Conservation (phyloP, 35 echinoderm and acorn worm genomes). For the Amphiura filiformis region DNA sequence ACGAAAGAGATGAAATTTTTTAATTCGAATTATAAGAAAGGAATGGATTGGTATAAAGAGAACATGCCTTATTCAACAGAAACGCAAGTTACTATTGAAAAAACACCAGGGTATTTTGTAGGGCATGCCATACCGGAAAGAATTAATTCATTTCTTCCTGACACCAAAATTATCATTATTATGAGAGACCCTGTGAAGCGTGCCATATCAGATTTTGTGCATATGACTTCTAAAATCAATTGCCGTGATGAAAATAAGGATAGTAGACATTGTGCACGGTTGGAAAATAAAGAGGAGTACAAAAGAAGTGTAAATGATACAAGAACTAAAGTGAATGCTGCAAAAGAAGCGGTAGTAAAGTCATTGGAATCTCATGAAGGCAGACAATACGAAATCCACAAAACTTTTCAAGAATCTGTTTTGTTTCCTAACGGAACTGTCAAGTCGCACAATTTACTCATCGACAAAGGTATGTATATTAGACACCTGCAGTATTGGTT, state of each 20-base stretch:
- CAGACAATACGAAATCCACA: slow-evolving; percentile 36
- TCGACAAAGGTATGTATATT: slow-evolving; percentile 71
- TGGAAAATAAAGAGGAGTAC: background rate
- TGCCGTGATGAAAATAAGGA: background rate
- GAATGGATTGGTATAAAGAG: slow-evolving; percentile 4
- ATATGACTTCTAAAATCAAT: slow-evolving; percentile 19
- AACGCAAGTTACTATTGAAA: slow-evolving; percentile 49
- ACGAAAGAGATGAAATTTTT: slow-evolving; percentile 47
- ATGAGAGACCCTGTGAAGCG: slow-evolving; percentile 56
- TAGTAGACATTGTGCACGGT: background rate
- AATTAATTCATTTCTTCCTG: background rate
- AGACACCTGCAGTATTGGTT: slow-evolving; percentile 58
- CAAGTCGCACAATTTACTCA: slow-evolving; percentile 43
- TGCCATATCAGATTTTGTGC: slow-evolving; percentile 64
- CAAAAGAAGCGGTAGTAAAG: background rate
- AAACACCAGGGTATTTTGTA: slow-evolving; percentile 47
- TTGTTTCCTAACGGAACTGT: slow-evolving; percentile 49
- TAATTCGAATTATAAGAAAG: background rate
- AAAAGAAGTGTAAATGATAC: background rate
- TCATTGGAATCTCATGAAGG: background rate
- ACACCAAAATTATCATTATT: slow-evolving; percentile 46
- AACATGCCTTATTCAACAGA: slow-evolving; percentile 29
- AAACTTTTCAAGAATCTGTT: slow-evolving; percentile 79
- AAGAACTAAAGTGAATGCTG: background rate
- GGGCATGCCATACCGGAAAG: background rate